Evolutionary conservation across 1,140 invertebrate genomes (phyloP).

Genomic region (Nebria ingens): DNA sequence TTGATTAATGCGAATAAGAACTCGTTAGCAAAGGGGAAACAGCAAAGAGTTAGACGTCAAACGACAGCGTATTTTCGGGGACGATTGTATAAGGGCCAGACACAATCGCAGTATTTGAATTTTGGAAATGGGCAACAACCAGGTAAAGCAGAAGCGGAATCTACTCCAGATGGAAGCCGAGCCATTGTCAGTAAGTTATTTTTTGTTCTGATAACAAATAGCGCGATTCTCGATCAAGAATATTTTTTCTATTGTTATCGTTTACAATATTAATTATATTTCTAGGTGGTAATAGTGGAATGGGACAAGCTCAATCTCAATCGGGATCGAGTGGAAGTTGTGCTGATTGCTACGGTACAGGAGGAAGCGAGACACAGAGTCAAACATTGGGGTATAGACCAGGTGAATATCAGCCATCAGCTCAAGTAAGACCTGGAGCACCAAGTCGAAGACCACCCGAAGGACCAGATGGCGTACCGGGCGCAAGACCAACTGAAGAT

Average conservation of each 20-base stretch:
- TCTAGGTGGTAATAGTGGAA: slow-evolving; percentile 44
- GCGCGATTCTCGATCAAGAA: slow-evolving; percentile 5
- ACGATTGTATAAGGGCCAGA: slow-evolving; percentile 49
- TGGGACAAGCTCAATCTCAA: slow-evolving; percentile 61
- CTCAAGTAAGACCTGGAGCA: background rate
- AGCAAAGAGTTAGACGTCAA: slow-evolving; percentile 16
- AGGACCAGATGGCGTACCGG: slow-evolving; percentile 12
- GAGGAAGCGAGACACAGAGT: background rate
- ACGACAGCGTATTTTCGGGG: slow-evolving; percentile 21
- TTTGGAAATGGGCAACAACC: slow-evolving; percentile 41
- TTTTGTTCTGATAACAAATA: background rate
- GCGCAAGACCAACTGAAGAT: slow-evolving; percentile 12
- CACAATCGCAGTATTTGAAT: slow-evolving; percentile 70
- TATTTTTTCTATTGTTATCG: background rate
- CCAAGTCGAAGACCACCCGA: background rate
- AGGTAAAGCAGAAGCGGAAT: slow-evolving; percentile 68
- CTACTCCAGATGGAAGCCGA: slow-evolving; percentile 55
- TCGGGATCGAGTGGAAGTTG: slow-evolving; percentile 20
- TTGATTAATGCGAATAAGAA: slow-evolving; percentile 14
- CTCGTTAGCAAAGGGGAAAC: slow-evolving; percentile 11
- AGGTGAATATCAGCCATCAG: slow-evolving; percentile 4
- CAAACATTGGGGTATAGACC: slow-evolving; percentile 4
- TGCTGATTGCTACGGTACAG: slow-evolving; percentile 23
- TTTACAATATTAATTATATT: slow-evolving; percentile 12
- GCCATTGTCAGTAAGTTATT: slow-evolving; percentile 62